Evolutionary conservation across 2,888 invertebrate species (phyloP), one percentile per base, ranked within the genome.

Genomic region (Acanthacorydalis orientalis): DNA sequence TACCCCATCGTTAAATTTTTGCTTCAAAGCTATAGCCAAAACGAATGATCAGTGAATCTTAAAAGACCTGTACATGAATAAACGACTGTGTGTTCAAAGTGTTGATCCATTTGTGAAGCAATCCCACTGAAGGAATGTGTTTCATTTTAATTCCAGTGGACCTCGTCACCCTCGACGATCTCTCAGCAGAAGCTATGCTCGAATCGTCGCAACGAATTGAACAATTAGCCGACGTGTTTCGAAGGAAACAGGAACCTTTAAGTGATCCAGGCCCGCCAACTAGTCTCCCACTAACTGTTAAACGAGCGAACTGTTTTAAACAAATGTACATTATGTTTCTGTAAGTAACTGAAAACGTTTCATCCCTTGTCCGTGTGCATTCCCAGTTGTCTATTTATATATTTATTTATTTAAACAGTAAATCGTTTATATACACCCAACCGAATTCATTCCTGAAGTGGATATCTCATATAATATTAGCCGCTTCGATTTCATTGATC

Each of bases 181-280:
- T 95, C 46, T 91, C 92, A 4, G 85, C 89, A 3, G 95, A 95
- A 57, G 93, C 95, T 23, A 85, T 93, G 83, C 65, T 91, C 48
- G 95, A 95, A 66, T 95, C 93, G 0, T 89, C 90, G 8, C 90
- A 91, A 51, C 77, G 95, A 55, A 91, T 95, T 54, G 89, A 91
- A 58, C 86, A 89, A 51, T 67, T 95, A 38, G 88, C 88, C 2
- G 87, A 87, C 54, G 77, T 89, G 48, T 87, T 84, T 59, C 74
- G 81, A 55, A 73, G 78, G 37, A 76, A 83, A 53, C 77, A 80
- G 53, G 69, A 73, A 56, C 70, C 74, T 1, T 60, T 80, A 48
- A 70, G 72, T 42, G 79, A 81, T 58, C 79, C 80, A 7, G 89
- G 89, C 1, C 83, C 90, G 37, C 90, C 90, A 1, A 80, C 85